Conservation (phyloP, 2,888 invertebrate genomes). For the Philereme vetulata region DNA sequence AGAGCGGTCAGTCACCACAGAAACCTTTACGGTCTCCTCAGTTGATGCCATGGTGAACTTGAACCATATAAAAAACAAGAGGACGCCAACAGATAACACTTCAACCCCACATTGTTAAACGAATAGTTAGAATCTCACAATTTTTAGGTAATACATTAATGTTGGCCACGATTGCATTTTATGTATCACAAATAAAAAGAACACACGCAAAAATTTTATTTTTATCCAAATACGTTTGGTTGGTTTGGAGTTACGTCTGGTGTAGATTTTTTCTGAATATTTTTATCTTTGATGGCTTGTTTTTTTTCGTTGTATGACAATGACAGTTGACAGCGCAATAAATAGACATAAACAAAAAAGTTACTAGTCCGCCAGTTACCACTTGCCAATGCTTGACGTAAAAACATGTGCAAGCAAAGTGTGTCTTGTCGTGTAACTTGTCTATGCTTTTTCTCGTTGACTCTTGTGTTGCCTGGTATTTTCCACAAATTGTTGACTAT, state of each 20-base stretch:
- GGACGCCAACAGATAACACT: slow-evolving; percentile 62
- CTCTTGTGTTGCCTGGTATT: too few relatives aligned
- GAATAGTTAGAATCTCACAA: slow-evolving; percentile 41
- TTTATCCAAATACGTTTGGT: slow-evolving; percentile 36
- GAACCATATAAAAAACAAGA: slow-evolving; percentile 66
- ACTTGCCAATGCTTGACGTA: too few relatives aligned
- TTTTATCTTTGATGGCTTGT: slow-evolving; percentile 7
- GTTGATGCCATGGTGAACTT: slow-evolving; percentile 74
- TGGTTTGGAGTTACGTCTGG: too few relatives aligned
- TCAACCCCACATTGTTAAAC: slow-evolving; percentile 53
- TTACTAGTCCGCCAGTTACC: too few relatives aligned
- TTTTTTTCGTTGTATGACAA: slow-evolving; percentile 2
- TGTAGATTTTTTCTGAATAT: slow-evolving; percentile 37
- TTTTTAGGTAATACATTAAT: slow-evolving; percentile 33
- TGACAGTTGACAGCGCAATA: not conserved
- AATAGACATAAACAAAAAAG: too few relatives aligned
- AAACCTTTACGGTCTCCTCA: slow-evolving; percentile 72
- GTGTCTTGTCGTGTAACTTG: too few relatives aligned
- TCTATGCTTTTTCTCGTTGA: too few relatives aligned
- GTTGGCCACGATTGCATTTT: slow-evolving; percentile 35
- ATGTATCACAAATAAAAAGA: slow-evolving; percentile 28
- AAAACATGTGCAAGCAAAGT: too few relatives aligned
- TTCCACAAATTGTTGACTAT: too few relatives aligned
- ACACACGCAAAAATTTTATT: slow-evolving; percentile 41
- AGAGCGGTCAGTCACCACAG: slow-evolving; percentile 68